phyloP scores from a whole-genome alignment of 2,797 vertebrate species.

The Melanogrammus aeglefinus region DNA sequence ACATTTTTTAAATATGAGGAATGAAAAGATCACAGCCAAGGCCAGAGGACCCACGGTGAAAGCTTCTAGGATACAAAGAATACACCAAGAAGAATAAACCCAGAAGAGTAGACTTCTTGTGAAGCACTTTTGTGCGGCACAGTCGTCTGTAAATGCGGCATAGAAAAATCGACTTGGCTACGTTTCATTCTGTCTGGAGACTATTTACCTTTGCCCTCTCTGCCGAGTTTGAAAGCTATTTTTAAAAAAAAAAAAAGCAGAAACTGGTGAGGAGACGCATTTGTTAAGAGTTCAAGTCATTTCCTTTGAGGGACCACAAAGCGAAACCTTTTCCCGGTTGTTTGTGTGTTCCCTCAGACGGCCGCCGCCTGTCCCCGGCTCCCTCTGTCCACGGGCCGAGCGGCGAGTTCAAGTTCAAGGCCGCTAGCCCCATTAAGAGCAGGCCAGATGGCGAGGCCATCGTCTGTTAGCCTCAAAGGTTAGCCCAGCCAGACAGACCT shows the following conservation, averaged over 20 bases:
- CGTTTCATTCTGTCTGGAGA: neutral
- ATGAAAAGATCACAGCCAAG: neutral
- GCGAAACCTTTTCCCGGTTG: slow-evolving; percentile 25
- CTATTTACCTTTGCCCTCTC: slow-evolving; percentile 1
- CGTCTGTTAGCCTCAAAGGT: slow-evolving; percentile 58
- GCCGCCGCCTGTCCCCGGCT: neutral
- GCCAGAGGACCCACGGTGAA: neutral
- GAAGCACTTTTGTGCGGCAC: too few species aligned
- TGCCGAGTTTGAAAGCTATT: neutral
- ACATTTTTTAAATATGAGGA: slow-evolving; percentile 37
- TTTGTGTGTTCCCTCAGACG: slow-evolving; percentile 9
- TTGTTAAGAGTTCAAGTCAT: neutral
- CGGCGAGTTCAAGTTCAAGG: slow-evolving; percentile 74
- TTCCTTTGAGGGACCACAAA: slow-evolving; percentile 30
- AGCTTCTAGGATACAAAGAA: neutral
- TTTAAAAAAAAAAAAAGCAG: neutral
- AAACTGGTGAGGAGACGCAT: neutral
- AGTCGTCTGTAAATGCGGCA: too few species aligned
- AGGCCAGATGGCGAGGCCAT: slow-evolving; percentile 69
- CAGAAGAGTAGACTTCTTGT: too few species aligned
- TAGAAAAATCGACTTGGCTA: too few species aligned
- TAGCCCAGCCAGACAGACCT: slow-evolving; percentile 61
- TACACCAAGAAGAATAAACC: neutral
- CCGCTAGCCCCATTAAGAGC: slow-evolving; percentile 50
- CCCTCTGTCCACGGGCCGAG: slow-evolving; percentile 25